phyloP scores from a whole-genome alignment of 2,888 invertebrate species.

The Psylliodes chrysocephalus region DNA sequence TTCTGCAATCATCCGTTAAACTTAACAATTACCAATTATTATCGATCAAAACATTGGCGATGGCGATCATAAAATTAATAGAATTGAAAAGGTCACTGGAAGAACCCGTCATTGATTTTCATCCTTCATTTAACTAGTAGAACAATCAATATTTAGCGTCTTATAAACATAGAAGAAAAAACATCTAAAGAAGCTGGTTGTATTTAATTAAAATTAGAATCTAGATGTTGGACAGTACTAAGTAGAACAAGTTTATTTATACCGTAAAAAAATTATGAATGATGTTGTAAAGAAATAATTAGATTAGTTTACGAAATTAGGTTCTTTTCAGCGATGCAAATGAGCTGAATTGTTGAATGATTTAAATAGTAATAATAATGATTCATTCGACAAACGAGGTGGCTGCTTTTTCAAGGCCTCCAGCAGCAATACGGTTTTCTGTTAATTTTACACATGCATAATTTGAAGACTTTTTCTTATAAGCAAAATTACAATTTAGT shows the following conservation, averaged over 20 bases:
- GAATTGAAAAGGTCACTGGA: background rate
- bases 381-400: too few species aligned
- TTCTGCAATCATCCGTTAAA: too few species aligned
- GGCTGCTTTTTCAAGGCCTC: too few species aligned
- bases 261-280: background rate
- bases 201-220: conserved; percentile 1
- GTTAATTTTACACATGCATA: too few species aligned
- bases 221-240: background rate
- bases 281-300: background rate
- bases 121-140: conserved; percentile 3
- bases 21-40: too few species aligned
- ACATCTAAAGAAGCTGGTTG: background rate
- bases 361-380: too few species aligned
- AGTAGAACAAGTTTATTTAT: background rate
- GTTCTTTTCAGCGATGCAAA: too few species aligned
- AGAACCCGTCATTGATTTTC: conserved; percentile 4
- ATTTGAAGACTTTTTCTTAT: too few species aligned
- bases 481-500: too few species aligned
- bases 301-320: too few species aligned
- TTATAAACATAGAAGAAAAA: background rate
- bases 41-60: background rate
- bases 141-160: background rate
- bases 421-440: too few species aligned
- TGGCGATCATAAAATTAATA: background rate
- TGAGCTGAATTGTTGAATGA: too few species aligned